Evolutionary conservation across 92 coral and sea anemone genomes (phyloP).

Genomic region (Zoanthus gigantus): DNA sequence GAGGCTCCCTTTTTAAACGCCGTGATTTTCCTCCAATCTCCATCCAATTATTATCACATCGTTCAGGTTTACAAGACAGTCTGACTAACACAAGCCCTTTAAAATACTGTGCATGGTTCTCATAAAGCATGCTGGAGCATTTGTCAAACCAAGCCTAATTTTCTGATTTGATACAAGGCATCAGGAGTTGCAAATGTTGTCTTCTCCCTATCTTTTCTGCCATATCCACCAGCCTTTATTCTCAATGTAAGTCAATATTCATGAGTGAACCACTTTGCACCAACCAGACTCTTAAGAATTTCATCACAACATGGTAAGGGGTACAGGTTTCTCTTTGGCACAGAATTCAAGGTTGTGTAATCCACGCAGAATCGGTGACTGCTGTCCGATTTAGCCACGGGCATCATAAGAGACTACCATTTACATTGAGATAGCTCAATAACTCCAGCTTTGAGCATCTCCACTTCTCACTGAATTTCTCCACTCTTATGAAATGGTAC

Average conservation of each 20-base stretch:
- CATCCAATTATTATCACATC: too few relatives aligned
- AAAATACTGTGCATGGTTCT: too few relatives aligned
- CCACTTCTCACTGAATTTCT: too few relatives aligned
- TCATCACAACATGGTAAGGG: constrained; percentile 58
- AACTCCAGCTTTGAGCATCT: too few relatives aligned
- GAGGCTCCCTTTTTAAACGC: too few relatives aligned
- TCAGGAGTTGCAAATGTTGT: constrained; percentile 53
- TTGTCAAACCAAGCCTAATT: constrained; percentile 51
- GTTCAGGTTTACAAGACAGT: too few relatives aligned
- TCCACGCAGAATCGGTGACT: constrained; percentile 52
- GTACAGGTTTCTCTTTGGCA: constrained; percentile 8
- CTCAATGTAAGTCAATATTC: constrained; percentile 39
- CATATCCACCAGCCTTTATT: constrained; percentile 52
- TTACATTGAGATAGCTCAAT: too few relatives aligned
- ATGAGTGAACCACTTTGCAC: constrained; percentile 56
- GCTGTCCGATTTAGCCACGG: background rate
- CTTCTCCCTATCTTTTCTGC: constrained; percentile 48
- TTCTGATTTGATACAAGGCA: constrained; percentile 55
- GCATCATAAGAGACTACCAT: too few relatives aligned
- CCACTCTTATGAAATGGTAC: too few relatives aligned
- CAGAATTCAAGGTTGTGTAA: constrained; percentile 4
- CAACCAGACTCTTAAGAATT: constrained; percentile 54
- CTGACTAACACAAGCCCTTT: too few relatives aligned
- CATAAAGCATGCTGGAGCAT: constrained; percentile 58
- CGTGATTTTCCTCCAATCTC: too few relatives aligned